A percentile compares a stretch with the other conserved stretches of the same genome.
phyloP scores from a whole-genome alignment of 2,888 invertebrate species.

The Brenthis daphne region DNA sequence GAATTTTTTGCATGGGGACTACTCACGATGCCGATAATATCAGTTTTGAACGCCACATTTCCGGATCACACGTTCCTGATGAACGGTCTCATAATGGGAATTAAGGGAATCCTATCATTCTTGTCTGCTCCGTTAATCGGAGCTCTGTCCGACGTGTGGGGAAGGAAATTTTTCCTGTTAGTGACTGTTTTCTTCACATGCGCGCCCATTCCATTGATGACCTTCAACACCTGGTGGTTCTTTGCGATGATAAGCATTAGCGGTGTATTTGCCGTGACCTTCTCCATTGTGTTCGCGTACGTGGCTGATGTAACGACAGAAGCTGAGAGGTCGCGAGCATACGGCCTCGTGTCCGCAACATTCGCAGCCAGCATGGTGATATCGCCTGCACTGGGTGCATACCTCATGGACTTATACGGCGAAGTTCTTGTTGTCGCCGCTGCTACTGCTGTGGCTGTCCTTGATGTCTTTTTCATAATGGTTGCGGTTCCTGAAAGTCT shows the following conservation, averaged over 20 bases:
- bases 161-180: slow-evolving; percentile 97
- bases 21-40: slow-evolving; percentile 98
- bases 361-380: slow-evolving; percentile 99
- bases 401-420: slow-evolving; percentile 92
- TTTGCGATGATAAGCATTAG: slow-evolving; percentile 99
- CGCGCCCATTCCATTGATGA: slow-evolving; percentile 99
- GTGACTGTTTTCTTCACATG: slow-evolving; percentile 99
- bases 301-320: slow-evolving; percentile 99
- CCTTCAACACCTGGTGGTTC: slow-evolving; percentile 99
- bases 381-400: slow-evolving; percentile 97
- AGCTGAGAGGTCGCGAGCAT: slow-evolving; percentile 96
- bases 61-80: slow-evolving; percentile 99
- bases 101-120: slow-evolving; percentile 98
- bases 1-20: slow-evolving; percentile 99
- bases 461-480: slow-evolving; percentile 98
- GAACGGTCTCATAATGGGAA: slow-evolving; percentile 99
- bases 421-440: slow-evolving; percentile 94
- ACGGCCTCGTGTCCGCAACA: slow-evolving; percentile 98
- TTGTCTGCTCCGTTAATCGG: slow-evolving; percentile 98
- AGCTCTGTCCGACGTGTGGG: slow-evolving; percentile 98
- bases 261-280: slow-evolving; percentile 99
- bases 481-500: slow-evolving; percentile 99
- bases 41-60: slow-evolving; percentile 97
- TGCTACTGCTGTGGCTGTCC: slow-evolving; percentile 96
- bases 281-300: slow-evolving; percentile 99